Percentiles rank a stretch among this genome's conserved stretches.
phyloP scores from a whole-genome alignment of 2,888 invertebrate genomes.

The Axea sp. region DNA sequence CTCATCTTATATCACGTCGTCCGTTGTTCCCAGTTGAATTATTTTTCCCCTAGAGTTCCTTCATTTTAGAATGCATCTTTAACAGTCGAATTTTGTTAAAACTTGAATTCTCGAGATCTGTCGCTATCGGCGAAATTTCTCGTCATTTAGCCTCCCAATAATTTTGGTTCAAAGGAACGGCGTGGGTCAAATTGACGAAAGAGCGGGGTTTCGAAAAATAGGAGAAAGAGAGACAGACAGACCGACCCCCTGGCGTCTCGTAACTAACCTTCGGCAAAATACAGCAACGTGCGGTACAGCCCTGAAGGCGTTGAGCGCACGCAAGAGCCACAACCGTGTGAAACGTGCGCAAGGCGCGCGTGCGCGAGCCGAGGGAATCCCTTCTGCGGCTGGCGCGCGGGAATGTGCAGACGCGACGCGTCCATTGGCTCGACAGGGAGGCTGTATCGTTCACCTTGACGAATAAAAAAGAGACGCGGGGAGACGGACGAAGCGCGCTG shows the following conservation, averaged over 20 bases:
- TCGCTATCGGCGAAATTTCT: too few relatives aligned
- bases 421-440: conserved; percentile 9
- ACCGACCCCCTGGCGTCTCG: conserved; percentile 14
- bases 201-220: too few relatives aligned
- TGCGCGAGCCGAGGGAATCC: conserved; percentile 15
- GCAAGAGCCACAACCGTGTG: conserved; percentile 26
- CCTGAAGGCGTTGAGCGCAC: conserved; percentile 37
- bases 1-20: conserved; percentile 27
- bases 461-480: not conserved
- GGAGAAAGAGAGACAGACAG: conserved; percentile 1
- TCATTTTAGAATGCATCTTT: not conserved
- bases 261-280: conserved; percentile 58
- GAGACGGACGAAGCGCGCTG: conserved; percentile 1
- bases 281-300: conserved; percentile 53
- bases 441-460: conserved; percentile 28
- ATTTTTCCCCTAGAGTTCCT: not conserved
- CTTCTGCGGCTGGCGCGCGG: conserved; percentile 24
- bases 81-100: too few relatives aligned
- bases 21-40: conserved; percentile 6
- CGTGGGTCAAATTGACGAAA: too few relatives aligned
- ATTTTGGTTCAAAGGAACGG: too few relatives aligned
- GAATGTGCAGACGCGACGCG: conserved; percentile 25
- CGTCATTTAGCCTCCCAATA: too few relatives aligned
- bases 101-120: too few relatives aligned
- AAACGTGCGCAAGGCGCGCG: conserved; percentile 47